phyloP scores from a whole-genome alignment of 2,888 invertebrate species.

The Sesamia inferens region DNA sequence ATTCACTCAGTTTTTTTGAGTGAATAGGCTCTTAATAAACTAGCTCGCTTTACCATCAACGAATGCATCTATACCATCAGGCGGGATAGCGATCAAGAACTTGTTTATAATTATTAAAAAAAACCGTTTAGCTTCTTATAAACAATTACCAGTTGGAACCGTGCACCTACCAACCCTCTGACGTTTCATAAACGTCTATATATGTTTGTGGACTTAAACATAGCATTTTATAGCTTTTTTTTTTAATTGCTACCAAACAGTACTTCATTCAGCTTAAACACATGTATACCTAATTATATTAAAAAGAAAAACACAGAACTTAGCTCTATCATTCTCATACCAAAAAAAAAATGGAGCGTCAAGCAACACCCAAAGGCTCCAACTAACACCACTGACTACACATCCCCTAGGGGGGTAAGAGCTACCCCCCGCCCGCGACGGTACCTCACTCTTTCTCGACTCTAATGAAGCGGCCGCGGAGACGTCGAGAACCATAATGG shows the following conservation, averaged over 20 bases:
- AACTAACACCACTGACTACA: conserved; percentile 34
- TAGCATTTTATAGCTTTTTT: not conserved
- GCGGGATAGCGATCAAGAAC: too few relatives aligned
- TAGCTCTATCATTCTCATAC: not conserved
- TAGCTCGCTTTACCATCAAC: too few relatives aligned
- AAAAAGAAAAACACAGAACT: not conserved
- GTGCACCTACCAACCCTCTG: not conserved
- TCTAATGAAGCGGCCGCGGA: conserved; percentile 86
- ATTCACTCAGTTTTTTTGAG: too few relatives aligned
- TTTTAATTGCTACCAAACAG: not conserved
- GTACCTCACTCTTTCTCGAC: conserved; percentile 71
- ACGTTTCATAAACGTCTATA: not conserved
- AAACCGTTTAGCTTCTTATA: not conserved
- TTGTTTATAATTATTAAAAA: too few relatives aligned
- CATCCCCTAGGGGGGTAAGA: conserved; percentile 29
- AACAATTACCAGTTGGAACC: too few relatives aligned
- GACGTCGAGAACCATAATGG: conserved; percentile 86
- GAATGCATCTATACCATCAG: too few relatives aligned
- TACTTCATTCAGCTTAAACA: not conserved
- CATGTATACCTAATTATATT: not conserved
- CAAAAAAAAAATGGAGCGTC: conserved; percentile 1
- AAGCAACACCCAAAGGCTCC: conserved; percentile 16
- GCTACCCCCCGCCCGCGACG: not conserved
- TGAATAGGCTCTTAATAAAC: too few relatives aligned
- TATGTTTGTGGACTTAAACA: not conserved